These are phyloP conservation scores for Gorsachius magnificus DNA, from an alignment of 2,797 vertebrate genomes.

Conservation along the genomic window DNA sequence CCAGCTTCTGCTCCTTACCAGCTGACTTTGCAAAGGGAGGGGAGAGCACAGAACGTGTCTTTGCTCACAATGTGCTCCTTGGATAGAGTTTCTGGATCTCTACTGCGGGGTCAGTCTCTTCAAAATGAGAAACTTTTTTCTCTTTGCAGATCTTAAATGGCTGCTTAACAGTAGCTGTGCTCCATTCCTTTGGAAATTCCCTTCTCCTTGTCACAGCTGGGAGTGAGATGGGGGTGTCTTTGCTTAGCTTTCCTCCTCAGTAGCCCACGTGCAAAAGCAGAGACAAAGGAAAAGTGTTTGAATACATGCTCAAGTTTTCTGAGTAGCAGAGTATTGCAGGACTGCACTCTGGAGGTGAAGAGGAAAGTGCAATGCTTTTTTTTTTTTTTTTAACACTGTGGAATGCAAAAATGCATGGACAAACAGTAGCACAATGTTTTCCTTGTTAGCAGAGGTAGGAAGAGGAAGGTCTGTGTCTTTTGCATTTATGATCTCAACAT, in stretches of 20 bases:
- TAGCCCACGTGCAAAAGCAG: background rate
- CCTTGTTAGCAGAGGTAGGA: background rate
- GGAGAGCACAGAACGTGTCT: background rate
- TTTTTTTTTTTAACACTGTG: background rate
- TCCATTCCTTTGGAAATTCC: background rate
- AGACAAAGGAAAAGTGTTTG: background rate
- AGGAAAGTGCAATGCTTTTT: background rate
- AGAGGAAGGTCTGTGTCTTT: background rate
- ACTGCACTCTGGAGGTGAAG: background rate
- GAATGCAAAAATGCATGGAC: background rate
- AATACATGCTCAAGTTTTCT: background rate
- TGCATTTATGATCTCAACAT: background rate
- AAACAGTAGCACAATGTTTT: background rate
- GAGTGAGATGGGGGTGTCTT: background rate
- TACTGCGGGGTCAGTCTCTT: background rate
- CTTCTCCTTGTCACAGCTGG: background rate
- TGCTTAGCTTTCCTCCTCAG: background rate
- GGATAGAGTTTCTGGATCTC: background rate
- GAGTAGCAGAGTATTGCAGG: background rate
- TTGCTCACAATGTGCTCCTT: background rate
- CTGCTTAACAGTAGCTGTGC: background rate
- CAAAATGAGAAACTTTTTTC: background rate
- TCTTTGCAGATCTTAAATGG: background rate
- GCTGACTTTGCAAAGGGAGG: background rate
- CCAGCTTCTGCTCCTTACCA: slow-evolving; percentile 16